Base-by-base conservation (phyloP, 53 echinoderm and acorn worm genomes). In the Zoroaster sp. region DNA sequence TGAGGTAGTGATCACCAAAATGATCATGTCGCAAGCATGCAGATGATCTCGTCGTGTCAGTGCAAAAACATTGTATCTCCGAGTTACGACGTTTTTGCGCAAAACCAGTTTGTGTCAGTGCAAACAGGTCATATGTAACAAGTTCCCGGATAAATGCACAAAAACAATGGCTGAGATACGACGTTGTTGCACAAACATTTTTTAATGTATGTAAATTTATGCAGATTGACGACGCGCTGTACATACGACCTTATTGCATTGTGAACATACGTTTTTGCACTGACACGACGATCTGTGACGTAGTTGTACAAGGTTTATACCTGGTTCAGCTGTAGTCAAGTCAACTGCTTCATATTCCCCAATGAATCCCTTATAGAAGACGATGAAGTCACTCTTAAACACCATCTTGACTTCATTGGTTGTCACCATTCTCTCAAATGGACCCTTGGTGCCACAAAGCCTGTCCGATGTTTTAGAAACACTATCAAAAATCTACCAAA, bases 351-450 rank as follows among this genome's bases (percentile, higher is more conserved):
- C 77, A 42, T 88, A 94, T 6, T 72, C 77, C 11, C 47, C 75
- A 3, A 52, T 42, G 75, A 94, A 94, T 5, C 94, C 94, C 53
- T 92, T 90, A 65, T 88, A 92, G 83, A 90, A 90, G 10, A 63
- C 63, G 52, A 94, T 90, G 78, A 76, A 92, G 77, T 94, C 94
- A 59, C 92, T 92, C 72, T 66, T 43, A 66, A 94, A 94, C 25
- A 90, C 54, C 33, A 94, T 15, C 42, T 69, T 30, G 72, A 87
- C 83, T 32, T 87, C n/a, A 45, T 94, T 82, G 51, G 39, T 28
- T 31, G 20, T 9, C 36, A 94, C 55, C 45, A 87, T 36, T 11
- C 83, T 53, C 77, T 94, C 90, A 78, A 94, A 90, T 7, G 90
- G 75, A 23, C 55, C 43, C 75, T 83, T 94, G 18, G 32, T 35